A percentile compares a stretch with the other conserved stretches of the same genome.
These are phyloP conservation scores for Galleria mellonella DNA, from an alignment of 1,140 invertebrate species.

Conservation along the genomic window DNA sequence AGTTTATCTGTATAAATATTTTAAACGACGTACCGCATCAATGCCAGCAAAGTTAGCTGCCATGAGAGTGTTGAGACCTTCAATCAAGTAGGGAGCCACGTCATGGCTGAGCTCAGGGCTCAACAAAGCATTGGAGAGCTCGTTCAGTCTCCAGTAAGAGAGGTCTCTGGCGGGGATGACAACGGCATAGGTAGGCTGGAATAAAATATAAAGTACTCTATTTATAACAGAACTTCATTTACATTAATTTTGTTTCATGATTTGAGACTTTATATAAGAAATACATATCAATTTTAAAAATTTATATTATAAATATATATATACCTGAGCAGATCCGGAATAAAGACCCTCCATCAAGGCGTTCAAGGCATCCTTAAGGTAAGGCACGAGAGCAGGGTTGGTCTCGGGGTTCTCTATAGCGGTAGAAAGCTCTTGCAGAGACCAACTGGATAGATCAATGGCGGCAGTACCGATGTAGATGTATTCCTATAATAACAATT, in stretches of 20 bases:
- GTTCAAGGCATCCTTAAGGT: constrained; percentile 28
- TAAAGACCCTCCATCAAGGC: constrained; percentile 20
- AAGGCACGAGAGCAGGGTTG: constrained; percentile 22
- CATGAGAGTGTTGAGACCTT: constrained; percentile 33
- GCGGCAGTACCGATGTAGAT: constrained; percentile 3
- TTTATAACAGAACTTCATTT: too few relatives aligned
- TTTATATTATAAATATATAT: constrained; percentile 4
- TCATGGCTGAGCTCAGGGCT: constrained; percentile 30
- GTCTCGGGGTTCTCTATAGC: constrained; percentile 27
- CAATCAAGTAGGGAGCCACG: constrained; percentile 29
- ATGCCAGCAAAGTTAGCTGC: constrained; percentile 18
- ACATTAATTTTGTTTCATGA: too few relatives aligned
- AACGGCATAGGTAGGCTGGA: constrained; percentile 7
- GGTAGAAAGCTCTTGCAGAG: constrained; percentile 23
- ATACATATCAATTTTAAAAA: constrained; percentile 1
- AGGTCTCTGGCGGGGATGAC: constrained; percentile 15
- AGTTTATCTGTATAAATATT: too few relatives aligned
- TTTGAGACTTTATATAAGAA: constrained; percentile 1
- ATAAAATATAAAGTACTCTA: too few relatives aligned
- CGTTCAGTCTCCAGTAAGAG: constrained; percentile 20
- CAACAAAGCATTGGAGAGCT: constrained; percentile 21
- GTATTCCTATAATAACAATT: constrained; percentile 1
- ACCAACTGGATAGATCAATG: constrained; percentile 13
- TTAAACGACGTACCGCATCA: background rate
- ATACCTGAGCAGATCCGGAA: constrained; percentile 19